Percentiles rank a stretch among this genome's conserved stretches.
phyloP scores from a whole-genome alignment of 2,888 invertebrate species.

The Myopa tessellatipennis region DNA sequence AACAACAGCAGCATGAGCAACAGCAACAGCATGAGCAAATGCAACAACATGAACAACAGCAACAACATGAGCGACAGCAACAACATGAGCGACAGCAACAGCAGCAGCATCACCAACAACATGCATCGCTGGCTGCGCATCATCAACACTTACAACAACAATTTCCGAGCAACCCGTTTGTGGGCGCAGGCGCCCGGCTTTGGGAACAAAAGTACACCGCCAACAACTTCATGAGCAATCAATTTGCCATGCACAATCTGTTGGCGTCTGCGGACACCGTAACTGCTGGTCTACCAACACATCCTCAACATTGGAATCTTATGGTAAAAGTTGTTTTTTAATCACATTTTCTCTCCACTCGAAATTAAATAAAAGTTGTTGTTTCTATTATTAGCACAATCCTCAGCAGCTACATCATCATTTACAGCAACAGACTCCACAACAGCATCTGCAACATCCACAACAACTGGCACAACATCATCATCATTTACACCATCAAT shows the following conservation, averaged over 20 bases:
- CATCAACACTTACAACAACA: conserved; percentile 42
- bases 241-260: conserved; percentile 58
- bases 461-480: conserved; percentile 51
- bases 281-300: conserved; percentile 40
- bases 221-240: conserved; percentile 56
- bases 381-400: conserved; percentile 7
- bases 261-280: conserved; percentile 50
- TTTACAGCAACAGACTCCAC: conserved; percentile 11
- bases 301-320: conserved; percentile 57
- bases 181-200: conserved; percentile 47
- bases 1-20: conserved; percentile 46
- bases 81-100: too few relatives aligned
- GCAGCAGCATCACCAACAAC: conserved; percentile 10
- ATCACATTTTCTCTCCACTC: not conserved
- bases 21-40: conserved; percentile 49
- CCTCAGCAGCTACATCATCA: not conserved
- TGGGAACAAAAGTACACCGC: conserved; percentile 54
- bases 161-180: conserved; percentile 55
- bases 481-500: conserved; percentile 50
- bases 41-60: conserved; percentile 25
- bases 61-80: conserved; percentile 47
- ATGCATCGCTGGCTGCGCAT: conserved; percentile 33
- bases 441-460: conserved; percentile 53
- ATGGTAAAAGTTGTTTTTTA: conserved; percentile 47
- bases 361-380: not conserved